phyloP scores from a whole-genome alignment of 2,113 vertebrate species.

The Prunella himalayana region DNA sequence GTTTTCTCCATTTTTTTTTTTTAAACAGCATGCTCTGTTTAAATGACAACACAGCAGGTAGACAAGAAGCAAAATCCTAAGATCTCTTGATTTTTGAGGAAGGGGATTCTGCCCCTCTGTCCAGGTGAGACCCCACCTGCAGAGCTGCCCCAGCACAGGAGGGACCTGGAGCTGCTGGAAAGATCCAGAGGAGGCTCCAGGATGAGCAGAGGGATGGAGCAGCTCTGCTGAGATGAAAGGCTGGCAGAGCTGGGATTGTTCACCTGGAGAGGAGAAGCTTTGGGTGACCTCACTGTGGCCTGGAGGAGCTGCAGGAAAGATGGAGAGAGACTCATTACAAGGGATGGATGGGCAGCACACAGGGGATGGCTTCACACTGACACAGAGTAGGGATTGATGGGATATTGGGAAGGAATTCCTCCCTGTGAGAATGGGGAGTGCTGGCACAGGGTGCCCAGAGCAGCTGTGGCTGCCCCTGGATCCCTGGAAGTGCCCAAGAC shows the following conservation, averaged over 20 bases:
- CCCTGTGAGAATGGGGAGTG: rapidly evolving
- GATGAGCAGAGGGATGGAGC: background rate
- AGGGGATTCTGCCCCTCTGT: background rate
- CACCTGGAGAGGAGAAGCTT: background rate
- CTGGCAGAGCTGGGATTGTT: background rate
- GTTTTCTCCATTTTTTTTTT: rapidly evolving
- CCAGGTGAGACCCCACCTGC: background rate
- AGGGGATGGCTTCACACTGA: background rate
- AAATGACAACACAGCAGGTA: background rate
- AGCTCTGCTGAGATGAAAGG: background rate
- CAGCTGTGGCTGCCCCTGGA: background rate
- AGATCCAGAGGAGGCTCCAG: background rate
- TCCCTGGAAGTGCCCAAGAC: background rate
- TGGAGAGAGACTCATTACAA: too few relatives aligned
- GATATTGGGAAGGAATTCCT: background rate
- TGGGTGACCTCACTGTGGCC: rapidly evolving
- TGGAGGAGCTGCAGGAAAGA: background rate
- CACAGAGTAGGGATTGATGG: rapidly evolving
- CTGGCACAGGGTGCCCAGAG: background rate
- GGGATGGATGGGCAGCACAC: background rate
- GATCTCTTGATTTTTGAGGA: background rate
- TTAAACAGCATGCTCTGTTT: background rate
- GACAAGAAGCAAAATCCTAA: background rate
- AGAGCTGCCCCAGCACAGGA: background rate
- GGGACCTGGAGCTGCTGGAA: background rate